phyloP scores from a whole-genome alignment of 1,140 invertebrate species.

The Bombus confusus region DNA sequence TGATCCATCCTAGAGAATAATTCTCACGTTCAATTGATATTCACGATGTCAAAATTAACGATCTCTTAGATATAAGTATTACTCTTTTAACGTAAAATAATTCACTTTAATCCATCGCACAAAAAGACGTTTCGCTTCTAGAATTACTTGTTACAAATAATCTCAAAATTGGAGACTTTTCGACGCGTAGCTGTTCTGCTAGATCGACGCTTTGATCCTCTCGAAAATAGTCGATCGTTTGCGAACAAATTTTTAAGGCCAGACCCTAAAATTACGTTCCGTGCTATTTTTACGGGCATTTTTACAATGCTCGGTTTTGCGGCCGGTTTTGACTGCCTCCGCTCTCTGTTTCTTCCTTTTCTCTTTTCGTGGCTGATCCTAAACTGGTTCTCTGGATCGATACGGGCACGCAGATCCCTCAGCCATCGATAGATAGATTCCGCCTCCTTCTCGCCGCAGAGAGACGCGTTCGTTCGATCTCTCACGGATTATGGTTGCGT shows the following conservation, averaged over 20 bases:
- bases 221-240: not conserved
- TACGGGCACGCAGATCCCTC: conserved; percentile 28
- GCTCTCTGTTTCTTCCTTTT: conserved; percentile 33
- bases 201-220: too few species aligned
- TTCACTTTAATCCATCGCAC: too few species aligned
- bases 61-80: too few species aligned
- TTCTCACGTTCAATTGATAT: too few species aligned
- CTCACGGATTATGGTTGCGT: conserved; percentile 12
- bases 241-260: not conserved
- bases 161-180: too few species aligned
- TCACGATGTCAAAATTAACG: too few species aligned
- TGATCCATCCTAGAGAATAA: too few species aligned
- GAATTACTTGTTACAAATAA: too few species aligned
- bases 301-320: conserved; percentile 21
- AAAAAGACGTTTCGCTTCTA: too few species aligned
- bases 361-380: conserved; percentile 54
- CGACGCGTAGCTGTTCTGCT: too few species aligned
- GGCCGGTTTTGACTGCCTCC: conserved; percentile 49
- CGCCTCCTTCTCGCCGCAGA: not conserved
- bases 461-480: conserved; percentile 20
- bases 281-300: conserved; percentile 24
- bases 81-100: too few species aligned
- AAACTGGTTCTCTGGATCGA: conserved; percentile 66
- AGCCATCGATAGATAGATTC: conserved; percentile 53
- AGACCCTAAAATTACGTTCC: not conserved